Base-by-base conservation (phyloP, 1,140 invertebrate species). In the Pseudomyrmex gracilis region DNA sequence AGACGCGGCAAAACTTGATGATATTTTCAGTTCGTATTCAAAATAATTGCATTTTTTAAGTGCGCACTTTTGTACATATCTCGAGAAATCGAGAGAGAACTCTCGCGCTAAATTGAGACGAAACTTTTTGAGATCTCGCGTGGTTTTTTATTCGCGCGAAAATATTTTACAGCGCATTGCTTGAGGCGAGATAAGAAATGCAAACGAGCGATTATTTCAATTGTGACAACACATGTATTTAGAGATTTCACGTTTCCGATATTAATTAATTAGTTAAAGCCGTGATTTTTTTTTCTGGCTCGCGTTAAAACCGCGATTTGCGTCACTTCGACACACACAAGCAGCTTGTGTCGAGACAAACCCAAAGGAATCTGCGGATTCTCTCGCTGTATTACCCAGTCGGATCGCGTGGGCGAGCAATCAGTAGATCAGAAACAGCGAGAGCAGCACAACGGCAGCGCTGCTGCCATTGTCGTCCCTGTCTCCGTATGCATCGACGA, bases 361-460 rank as follows among this genome's bases (percentile, higher is more conserved):
- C 15, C 34, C 13, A 67, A 34, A 34, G 5, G 0, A 34, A 34
- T 71, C 58, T 17, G 34, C 53, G 55, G 22, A 80, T 80, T 70
- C 7, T 60, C 57, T 57, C 64, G 64, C 53, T 80, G 71, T 80
- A 80, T 49, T 80, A 80, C 43, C 0, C 53, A n/a, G 55, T 71
- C 43, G n/a, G n/a, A 80, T 71, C 53, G 66, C 20, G 9, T 71
- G 76, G 22, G 55, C 15, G 55, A 58, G 64, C 66, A 80, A 80
- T 80, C 66, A 80, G 66, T 71, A 80, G 53, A 80, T 80, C 66
- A 70, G 76, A 71, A 71, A 58, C 10, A n/a, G 53, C 53, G 22
- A 80, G 34, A 58, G n/a, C 47, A n/a, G n/a, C n/a, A n/a, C n/a
- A n/a, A 20, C 51, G 43, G 43, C 15, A 34, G 17, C 43, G 43